Evolutionary conservation across 2,888 invertebrate genomes (phyloP), one percentile per base, ranked within the genome.

Genomic region (Agriopis marginaria): DNA sequence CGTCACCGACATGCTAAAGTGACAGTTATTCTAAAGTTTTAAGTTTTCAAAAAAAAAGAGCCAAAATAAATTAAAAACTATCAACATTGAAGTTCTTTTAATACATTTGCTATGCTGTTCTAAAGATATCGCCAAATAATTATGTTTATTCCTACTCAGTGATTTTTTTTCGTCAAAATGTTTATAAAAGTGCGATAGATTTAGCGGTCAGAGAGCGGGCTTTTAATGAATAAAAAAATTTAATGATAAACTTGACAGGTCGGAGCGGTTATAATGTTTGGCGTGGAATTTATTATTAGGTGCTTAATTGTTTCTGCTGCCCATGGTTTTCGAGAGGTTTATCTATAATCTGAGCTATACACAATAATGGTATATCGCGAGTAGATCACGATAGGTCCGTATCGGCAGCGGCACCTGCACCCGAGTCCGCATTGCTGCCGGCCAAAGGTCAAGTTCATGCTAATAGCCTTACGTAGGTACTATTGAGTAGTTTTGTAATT

Each of bases 391-490:
- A 51, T 40, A 51, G 9, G 58, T 11, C 32, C 39, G 42, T 58
- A 54, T 54, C 50, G 47, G 39, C 66, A 70, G 66, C 70, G 47
- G 39, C 66, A 70, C 70, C 70, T 70, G 70, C 58, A 51, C 64
- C 47, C 7, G 55, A 42, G 58, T 58, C 56, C 62, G 62, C 69
- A 65, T 68, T 64, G 59, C 60, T 63, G 45, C n/a, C 45, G 63
- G 53, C 39, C 44, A 66, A 63, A 70, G 70, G 70, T 70, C 70
- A 70, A 63, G 70, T 58, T 56, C 70, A 68, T 47, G 49, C 12
- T 11, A 39, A 40, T 50, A 60, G 7, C 45, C 17, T 59, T 44
- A 23, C 3, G 17, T 45, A 45, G 11, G 0, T 32, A 40, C 44
- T 47, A 39, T 49, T 49, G 23, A 8, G 12, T 32, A 45, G 58